phyloP scores from a whole-genome alignment of 2,888 invertebrate species.

The Chelonus formosanus region DNA sequence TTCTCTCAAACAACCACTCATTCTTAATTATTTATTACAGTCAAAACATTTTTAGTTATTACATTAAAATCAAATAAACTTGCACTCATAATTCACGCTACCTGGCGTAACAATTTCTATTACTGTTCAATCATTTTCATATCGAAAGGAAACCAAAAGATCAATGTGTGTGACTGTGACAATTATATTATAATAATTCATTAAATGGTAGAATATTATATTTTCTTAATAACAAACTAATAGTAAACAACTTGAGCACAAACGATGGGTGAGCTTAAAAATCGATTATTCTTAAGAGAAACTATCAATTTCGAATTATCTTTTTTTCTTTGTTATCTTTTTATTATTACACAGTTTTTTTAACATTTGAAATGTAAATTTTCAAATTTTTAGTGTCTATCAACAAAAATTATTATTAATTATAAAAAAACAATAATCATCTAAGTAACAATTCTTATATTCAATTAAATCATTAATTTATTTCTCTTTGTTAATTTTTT shows the following conservation, averaged over 20 bases:
- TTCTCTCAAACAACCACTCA: too few species aligned
- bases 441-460: too few species aligned
- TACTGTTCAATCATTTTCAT: too few species aligned
- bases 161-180: slow-evolving; percentile 32
- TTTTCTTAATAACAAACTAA: slow-evolving; percentile 52
- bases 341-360: not conserved
- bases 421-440: too few species aligned
- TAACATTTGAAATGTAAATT: too few species aligned
- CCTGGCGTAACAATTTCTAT: slow-evolving; percentile 36
- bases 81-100: slow-evolving; percentile 13
- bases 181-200: slow-evolving; percentile 39
- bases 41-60: too few species aligned
- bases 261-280: slow-evolving; percentile 49
- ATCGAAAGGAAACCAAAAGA: slow-evolving; percentile 38
- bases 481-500: too few species aligned
- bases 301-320: slow-evolving; percentile 14
- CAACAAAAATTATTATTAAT: too few species aligned
- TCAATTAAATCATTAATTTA: too few species aligned
- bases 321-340: slow-evolving; percentile 10
- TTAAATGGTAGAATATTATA: slow-evolving; percentile 44
- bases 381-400: too few species aligned
- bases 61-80: too few species aligned
- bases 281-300: not conserved
- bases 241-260: slow-evolving; percentile 64
- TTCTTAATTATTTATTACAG: too few species aligned